phyloP scores from a whole-genome alignment of 2,113 vertebrate species.

The Carassius auratus region DNA sequence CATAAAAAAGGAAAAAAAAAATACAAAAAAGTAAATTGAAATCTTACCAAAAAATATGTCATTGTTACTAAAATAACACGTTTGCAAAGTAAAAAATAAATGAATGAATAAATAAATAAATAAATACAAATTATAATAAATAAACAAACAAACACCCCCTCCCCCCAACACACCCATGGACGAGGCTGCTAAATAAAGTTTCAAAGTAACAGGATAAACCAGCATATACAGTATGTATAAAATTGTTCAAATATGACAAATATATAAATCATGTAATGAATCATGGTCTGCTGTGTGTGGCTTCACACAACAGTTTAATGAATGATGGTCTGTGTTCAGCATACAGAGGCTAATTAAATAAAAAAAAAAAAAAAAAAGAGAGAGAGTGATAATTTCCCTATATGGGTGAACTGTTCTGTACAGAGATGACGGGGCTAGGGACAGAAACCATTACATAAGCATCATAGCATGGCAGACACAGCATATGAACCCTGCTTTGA shows the following conservation, averaged over 20 bases:
- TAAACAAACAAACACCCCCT: too few species aligned
- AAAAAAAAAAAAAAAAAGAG: background rate
- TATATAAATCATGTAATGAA: background rate
- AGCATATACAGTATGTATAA: background rate
- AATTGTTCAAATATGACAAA: background rate
- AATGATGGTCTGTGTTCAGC: too few species aligned
- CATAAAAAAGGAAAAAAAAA: too few species aligned
- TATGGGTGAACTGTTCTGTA: background rate
- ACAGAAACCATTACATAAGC: slow-evolving; percentile 5
- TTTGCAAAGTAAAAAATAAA: too few species aligned
- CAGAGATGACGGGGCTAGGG: background rate
- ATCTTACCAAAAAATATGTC: too few species aligned
- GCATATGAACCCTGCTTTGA: slow-evolving; percentile 20
- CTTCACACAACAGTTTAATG: too few species aligned
- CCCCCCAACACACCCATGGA: background rate
- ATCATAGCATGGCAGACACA: background rate
- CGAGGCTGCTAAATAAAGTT: background rate
- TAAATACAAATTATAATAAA: too few species aligned
- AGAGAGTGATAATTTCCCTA: background rate
- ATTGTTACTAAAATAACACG: too few species aligned
- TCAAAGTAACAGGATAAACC: background rate
- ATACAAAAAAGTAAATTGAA: too few species aligned
- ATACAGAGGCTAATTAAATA: background rate
- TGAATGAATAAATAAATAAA: too few species aligned
- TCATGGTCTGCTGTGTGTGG: too few species aligned